Percentiles rank a stretch among this genome's conserved stretches.
Evolutionary conservation across 1,140 invertebrate genomes (phyloP).

Genomic region (Drosophila chauvacae): DNA sequence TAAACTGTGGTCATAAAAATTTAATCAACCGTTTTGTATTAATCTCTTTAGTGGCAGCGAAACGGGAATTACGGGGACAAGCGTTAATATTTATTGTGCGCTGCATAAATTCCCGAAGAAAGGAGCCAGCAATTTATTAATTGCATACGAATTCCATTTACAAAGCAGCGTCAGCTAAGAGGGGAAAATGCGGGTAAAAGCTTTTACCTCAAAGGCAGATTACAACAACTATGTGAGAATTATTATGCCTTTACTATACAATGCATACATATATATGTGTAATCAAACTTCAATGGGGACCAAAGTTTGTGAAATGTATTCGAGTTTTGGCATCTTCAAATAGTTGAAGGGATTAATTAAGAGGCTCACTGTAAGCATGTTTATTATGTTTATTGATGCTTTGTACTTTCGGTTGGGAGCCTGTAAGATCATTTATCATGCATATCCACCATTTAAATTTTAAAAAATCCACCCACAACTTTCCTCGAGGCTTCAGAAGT

Average conservation of each 20-base stretch:
- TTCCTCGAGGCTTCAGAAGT: not conserved
- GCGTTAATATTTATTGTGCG: conserved; percentile 34
- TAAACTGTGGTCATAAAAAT: conserved; percentile 45
- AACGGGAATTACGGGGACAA: conserved; percentile 8
- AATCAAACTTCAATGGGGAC: not conserved
- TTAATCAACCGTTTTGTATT: conserved; percentile 54
- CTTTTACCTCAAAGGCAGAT: conserved; percentile 2
- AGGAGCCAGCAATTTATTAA: conserved; percentile 45
- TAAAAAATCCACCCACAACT: no score
- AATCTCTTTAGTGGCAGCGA: conserved; percentile 22
- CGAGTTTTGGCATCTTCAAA: not conserved
- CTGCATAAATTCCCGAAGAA: conserved; percentile 43
- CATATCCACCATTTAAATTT: not conserved
- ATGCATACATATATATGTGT: no score
- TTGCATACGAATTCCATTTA: conserved; percentile 32
- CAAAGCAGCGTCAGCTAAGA: not conserved
- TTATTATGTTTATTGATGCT: not conserved
- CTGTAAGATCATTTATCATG: not conserved
- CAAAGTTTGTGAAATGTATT: not conserved
- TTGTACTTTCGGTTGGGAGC: not conserved
- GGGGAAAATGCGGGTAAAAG: not conserved
- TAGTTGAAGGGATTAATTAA: conserved; percentile 8
- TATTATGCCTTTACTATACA: not conserved
- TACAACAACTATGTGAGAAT: conserved; percentile 7
- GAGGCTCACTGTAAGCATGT: not conserved